A percentile compares a stretch with the other conserved stretches of the same genome.
Evolutionary conservation across 2,113 vertebrate species (phyloP).

Genomic region (Pelvicachromis taeniatus): DNA sequence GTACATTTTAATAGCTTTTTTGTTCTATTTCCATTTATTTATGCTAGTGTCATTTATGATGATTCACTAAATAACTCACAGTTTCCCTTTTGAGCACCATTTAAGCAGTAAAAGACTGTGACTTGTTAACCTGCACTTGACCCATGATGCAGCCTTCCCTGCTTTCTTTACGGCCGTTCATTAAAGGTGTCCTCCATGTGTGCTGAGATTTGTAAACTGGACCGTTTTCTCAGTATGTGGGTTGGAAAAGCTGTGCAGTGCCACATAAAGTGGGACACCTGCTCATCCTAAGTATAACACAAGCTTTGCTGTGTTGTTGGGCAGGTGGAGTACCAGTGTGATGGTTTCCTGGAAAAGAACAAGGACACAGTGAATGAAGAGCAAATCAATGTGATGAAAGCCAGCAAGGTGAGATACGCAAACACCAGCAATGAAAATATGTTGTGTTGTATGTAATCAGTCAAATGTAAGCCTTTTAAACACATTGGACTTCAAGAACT

Average conservation of each 20-base stretch:
- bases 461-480: neutral
- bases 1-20: neutral
- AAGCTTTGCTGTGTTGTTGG: neutral
- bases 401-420: constrained; percentile 85
- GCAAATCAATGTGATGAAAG: constrained; percentile 93
- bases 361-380: constrained; percentile 98
- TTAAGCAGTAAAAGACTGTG: neutral
- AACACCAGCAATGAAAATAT: neutral
- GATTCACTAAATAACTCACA: neutral
- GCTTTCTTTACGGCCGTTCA: neutral
- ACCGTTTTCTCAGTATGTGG: neutral
- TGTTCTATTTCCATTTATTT: neutral
- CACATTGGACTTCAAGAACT: neutral
- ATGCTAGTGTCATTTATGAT: neutral
- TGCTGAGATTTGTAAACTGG: neutral
- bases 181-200: neutral
- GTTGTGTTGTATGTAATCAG: neutral
- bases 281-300: neutral
- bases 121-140: neutral
- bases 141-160: neutral
- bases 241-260: neutral
- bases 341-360: constrained; percentile 97
- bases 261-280: neutral
- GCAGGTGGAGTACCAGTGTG: constrained; percentile 98
- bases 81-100: neutral